phyloP scores from a whole-genome alignment of 2,888 invertebrate genomes.

The Thecophora atra region DNA sequence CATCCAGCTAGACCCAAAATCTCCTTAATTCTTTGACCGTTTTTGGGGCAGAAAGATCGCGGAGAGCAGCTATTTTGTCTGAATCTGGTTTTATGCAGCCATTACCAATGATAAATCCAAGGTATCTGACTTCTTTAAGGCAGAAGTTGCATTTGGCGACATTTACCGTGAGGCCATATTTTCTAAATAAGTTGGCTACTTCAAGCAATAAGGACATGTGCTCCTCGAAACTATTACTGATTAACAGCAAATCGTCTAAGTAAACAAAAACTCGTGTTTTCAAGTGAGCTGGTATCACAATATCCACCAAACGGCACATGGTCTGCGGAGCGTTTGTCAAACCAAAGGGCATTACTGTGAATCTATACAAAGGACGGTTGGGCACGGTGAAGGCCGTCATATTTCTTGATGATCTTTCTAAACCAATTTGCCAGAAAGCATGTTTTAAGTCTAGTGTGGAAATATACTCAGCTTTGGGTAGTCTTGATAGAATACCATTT shows the following conservation, averaged over 20 bases:
- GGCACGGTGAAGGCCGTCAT: conserved; percentile 41
- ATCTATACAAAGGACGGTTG: conserved; percentile 41
- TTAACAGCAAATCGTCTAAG: conserved; percentile 39
- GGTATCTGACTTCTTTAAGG: too few species aligned
- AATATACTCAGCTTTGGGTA: too few species aligned
- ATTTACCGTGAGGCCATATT: too few species aligned
- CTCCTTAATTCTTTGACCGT: conserved; percentile 37
- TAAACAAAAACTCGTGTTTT: conserved; percentile 41
- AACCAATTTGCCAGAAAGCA: too few species aligned
- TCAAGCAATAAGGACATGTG: conserved; percentile 26
- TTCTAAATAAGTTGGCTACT: conserved; percentile 32
- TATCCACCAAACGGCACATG: conserved; percentile 38
- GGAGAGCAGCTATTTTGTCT: conserved; percentile 39
- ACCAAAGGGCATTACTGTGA: conserved; percentile 43
- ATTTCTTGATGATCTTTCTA: conserved; percentile 36
- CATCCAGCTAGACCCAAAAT: conserved; percentile 42
- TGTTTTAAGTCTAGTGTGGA: too few species aligned
- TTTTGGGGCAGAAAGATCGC: conserved; percentile 36
- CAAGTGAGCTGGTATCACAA: conserved; percentile 34
- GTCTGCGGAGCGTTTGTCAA: too few species aligned
- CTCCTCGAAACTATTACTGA: conserved; percentile 31
- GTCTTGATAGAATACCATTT: too few species aligned
- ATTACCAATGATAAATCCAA: too few species aligned
- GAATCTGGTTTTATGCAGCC: too few species aligned
- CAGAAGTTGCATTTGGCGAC: too few species aligned